Percentiles rank a stretch among this genome's conserved stretches.
Conservation (phyloP, 1,140 invertebrate genomes). For the Chrysomallon squamiferum region DNA sequence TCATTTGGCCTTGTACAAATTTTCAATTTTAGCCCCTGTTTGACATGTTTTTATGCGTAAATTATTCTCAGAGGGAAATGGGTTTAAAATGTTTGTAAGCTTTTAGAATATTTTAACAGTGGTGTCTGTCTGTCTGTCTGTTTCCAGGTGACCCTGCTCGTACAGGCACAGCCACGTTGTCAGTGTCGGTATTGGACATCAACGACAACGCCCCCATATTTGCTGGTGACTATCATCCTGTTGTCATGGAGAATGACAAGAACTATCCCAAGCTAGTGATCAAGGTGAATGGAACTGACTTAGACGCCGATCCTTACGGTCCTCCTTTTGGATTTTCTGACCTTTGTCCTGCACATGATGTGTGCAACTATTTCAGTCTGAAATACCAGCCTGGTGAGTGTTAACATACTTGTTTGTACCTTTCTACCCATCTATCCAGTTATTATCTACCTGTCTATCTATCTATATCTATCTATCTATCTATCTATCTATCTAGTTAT, state of each 20-base stretch:
- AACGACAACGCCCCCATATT: constrained; percentile 93
- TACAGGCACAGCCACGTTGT: constrained; percentile 93
- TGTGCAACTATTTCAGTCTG: constrained; percentile 37
- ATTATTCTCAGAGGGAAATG: no score
- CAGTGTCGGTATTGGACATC: constrained; percentile 93
- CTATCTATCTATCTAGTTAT: no score
- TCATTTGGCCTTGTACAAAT: no score
- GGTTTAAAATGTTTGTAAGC: no score
- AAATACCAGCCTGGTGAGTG: constrained; percentile 42
- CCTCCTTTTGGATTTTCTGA: constrained; percentile 43
- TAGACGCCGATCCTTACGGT: constrained; percentile 46
- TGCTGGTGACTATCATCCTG: constrained; percentile 89
- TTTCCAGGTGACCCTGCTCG: constrained; percentile 75
- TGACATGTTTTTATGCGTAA: no score
- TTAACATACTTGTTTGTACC: neutral
- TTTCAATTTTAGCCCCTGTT: no score
- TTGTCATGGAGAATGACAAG: constrained; percentile 83
- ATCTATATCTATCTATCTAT: no score
- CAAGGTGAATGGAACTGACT: constrained; percentile 90
- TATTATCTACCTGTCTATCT: no score
- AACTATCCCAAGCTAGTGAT: constrained; percentile 80
- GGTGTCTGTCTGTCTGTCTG: neutral
- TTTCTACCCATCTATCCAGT: no score
- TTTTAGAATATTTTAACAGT: no score
- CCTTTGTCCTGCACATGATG: constrained; percentile 10